Base-by-base conservation (phyloP, 2,888 invertebrate species). In the Fissipunctia ypsillon region DNA sequence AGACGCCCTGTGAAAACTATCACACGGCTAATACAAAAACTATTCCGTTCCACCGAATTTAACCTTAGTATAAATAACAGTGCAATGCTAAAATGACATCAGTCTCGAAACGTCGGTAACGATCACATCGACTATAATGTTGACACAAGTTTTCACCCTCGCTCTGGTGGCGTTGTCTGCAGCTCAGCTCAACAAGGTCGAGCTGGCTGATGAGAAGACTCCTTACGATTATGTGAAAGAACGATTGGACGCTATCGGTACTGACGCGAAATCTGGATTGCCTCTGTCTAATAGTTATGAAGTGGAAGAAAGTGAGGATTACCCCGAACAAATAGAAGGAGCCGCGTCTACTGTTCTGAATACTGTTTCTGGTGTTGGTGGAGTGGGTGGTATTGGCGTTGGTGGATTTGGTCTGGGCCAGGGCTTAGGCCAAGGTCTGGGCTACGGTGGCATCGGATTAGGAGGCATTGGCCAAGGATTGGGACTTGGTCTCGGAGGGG, bases 281-380 rank as follows among this genome's bases (percentile, higher is more conserved):
- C 95, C 95, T 38, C 71, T 95, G 54, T 95, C 97, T 1, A 94
- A 92, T 72, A 96, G 96, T 52, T 97, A 97, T 85, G 97, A 97
- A 92, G 96, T 97, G 54, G 96, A 97, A 90, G 97, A 97, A 92
- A 96, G 96, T 90, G 96, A 94, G 76, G 97, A 97, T 87, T 97
- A 97, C 87, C 97, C 97, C 22, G 96, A 96, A 76, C 89, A 93
- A 35, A 88, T 95, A 7, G 92, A 94, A 87, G 95, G 94, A 88
- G 95, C 95, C n/a, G 96, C 95, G 19, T 95, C 96, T 41, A 84
- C 89, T 41, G 91, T 95, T 79, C 80, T 95, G 57, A 95, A 95
- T 70, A 94, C 95, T 45, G 95, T 93, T 64, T 78, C 92, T 61
- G 93, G 94, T 81, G 91, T 91, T 67, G 93, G 91, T 57, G 92